Evolutionary conservation across 2,113 vertebrate genomes (phyloP).

Genomic region (Micromys minutus): DNA sequence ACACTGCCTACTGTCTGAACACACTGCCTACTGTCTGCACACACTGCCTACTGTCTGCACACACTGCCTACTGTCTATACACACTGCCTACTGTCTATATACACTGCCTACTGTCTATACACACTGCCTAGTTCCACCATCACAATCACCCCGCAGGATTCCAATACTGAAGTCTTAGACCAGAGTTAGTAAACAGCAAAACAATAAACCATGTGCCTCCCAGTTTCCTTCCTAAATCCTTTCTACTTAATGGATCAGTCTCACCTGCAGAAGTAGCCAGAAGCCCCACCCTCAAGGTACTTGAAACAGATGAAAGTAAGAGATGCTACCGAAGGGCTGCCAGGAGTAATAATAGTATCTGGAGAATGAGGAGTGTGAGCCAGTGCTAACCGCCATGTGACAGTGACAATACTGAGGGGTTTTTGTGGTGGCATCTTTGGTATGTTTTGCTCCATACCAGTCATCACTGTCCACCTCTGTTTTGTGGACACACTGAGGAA

Average conservation of each 20-base stretch:
- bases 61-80: not conserved
- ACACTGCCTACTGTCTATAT: not conserved
- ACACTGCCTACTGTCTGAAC: not conserved
- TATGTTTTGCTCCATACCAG: not conserved
- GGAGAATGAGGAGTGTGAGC: not conserved
- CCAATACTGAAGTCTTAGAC: not conserved
- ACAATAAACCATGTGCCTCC: not conserved
- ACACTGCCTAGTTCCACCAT: not conserved
- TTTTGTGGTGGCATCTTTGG: not conserved
- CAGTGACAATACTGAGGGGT: not conserved
- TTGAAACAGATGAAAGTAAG: not conserved
- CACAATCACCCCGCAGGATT: rapidly evolving
- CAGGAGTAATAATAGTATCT: not conserved
- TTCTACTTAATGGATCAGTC: not conserved
- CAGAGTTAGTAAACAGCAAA: not conserved
- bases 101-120: not conserved
- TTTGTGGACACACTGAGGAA: not conserved
- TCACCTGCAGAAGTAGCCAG: not conserved
- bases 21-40: not conserved
- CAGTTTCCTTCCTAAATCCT: not conserved
- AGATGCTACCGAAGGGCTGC: not conserved
- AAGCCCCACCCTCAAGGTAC: not conserved
- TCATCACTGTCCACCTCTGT: not conserved
- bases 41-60: not conserved
- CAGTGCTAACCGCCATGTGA: not conserved